These are phyloP conservation scores for Brachyistius frenatus DNA, from an alignment of 2,113 vertebrate genomes.

Conservation along the genomic window DNA sequence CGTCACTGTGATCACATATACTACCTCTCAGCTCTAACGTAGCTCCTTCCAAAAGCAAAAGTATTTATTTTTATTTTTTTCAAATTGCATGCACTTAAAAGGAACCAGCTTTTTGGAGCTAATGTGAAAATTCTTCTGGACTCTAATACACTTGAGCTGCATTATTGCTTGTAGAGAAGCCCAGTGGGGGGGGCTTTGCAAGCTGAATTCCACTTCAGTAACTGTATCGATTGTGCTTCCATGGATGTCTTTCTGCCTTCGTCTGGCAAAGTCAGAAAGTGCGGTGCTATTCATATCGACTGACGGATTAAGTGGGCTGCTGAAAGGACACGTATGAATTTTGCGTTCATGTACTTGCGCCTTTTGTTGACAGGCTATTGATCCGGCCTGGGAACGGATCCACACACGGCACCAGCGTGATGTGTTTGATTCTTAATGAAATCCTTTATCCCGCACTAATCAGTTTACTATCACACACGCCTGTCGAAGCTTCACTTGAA, in stretches of 20 bases:
- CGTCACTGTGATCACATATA: constrained; percentile 44
- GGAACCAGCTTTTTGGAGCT: constrained; percentile 51
- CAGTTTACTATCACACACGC: constrained; percentile 40
- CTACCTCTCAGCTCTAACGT: constrained; percentile 31
- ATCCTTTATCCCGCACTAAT: constrained; percentile 45
- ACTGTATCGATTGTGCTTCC: constrained; percentile 58
- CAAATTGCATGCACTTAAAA: constrained; percentile 49
- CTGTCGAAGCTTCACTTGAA: constrained; percentile 25
- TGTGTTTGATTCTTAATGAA: constrained; percentile 46
- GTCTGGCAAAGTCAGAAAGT: constrained; percentile 53
- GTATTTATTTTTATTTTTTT: constrained; percentile 17
- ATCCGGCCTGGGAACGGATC: constrained; percentile 40
- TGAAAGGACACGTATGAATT: constrained; percentile 50
- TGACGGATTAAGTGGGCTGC: constrained; percentile 45
- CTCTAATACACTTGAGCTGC: constrained; percentile 43
- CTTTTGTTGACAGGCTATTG: constrained; percentile 66
- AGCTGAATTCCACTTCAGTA: constrained; percentile 63
- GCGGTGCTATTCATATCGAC: constrained; percentile 58
- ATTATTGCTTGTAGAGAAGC: constrained; percentile 29
- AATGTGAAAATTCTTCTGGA: constrained; percentile 60
- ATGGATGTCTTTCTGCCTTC: constrained; percentile 46
- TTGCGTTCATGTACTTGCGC: constrained; percentile 48
- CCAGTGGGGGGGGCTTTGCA: constrained; percentile 35
- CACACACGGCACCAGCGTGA: constrained; percentile 27
- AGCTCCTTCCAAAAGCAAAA: constrained; percentile 25